Conservation (phyloP, 1,140 invertebrate genomes). For the Zophobas morio region DNA sequence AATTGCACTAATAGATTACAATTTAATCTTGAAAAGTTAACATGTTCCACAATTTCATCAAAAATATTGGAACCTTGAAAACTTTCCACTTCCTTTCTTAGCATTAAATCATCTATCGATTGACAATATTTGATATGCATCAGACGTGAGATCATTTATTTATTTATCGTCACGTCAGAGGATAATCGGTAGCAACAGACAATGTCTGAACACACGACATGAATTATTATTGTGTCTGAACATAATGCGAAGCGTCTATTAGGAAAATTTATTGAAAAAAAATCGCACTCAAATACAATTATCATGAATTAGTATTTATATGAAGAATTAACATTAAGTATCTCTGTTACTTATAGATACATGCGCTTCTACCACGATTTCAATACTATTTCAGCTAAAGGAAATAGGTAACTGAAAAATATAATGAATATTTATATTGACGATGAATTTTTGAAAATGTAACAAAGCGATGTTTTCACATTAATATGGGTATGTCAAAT, state of each 20-base stretch:
- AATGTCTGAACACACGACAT: conserved; percentile 7
- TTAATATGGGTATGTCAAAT: too few relatives aligned
- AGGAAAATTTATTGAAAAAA: not conserved
- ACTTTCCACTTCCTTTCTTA: not conserved
- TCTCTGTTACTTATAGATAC: too few relatives aligned
- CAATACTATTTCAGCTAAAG: too few relatives aligned
- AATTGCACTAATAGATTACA: too few relatives aligned
- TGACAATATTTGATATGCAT: conserved; percentile 18
- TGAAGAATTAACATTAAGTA: too few relatives aligned
- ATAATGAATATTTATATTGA: too few relatives aligned
- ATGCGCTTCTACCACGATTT: too few relatives aligned
- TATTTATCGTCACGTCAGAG: conserved; percentile 25
- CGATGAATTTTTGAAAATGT: too few relatives aligned
- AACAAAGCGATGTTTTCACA: too few relatives aligned
- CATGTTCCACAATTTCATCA: not conserved
- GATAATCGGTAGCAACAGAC: conserved; percentile 33
- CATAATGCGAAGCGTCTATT: conserved; percentile 21
- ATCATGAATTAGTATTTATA: too few relatives aligned
- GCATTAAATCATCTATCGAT: conserved; percentile 1
- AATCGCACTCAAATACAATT: too few relatives aligned
- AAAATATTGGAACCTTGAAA: not conserved
- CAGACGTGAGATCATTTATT: conserved; percentile 23
- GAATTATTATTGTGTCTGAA: conserved; percentile 22
- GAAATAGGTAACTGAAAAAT: too few relatives aligned
- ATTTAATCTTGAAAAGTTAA: not conserved